These are phyloP conservation scores for Drosophila oshimai DNA, from an alignment of 1,140 invertebrate species.

Conservation along the genomic window DNA sequence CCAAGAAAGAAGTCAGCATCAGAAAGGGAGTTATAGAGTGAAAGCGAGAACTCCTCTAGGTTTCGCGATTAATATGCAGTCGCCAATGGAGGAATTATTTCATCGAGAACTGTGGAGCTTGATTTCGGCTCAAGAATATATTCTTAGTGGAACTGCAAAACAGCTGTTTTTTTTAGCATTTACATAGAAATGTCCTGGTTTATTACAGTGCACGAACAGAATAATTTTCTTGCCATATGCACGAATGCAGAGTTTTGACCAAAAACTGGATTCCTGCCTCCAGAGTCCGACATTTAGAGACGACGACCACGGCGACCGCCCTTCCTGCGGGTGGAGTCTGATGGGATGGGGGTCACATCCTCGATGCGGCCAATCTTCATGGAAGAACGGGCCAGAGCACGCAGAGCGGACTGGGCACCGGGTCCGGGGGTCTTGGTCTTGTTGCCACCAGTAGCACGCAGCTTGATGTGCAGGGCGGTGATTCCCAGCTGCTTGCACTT, in stretches of 20 bases:
- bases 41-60: background rate
- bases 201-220: slow-evolving; percentile 22
- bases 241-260: slow-evolving; percentile 12
- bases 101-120: background rate
- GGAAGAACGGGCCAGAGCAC: slow-evolving; percentile 97
- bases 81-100: background rate
- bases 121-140: background rate
- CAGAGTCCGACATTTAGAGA: slow-evolving; percentile 87
- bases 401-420: slow-evolving; percentile 98
- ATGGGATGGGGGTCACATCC: slow-evolving; percentile 99
- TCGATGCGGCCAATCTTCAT: slow-evolving; percentile 99
- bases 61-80: background rate
- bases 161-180: background rate
- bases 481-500: slow-evolving; percentile 99
- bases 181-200: slow-evolving; percentile 18
- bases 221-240: slow-evolving; percentile 9
- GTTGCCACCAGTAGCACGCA: slow-evolving; percentile 99
- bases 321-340: slow-evolving; percentile 99
- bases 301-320: slow-evolving; percentile 99
- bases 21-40: background rate
- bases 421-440: slow-evolving; percentile 99
- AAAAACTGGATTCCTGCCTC: background rate
- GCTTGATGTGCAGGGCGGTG: slow-evolving; percentile 98
- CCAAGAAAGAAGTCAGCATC: background rate
- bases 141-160: too few species aligned